Evolutionary conservation across 1,140 invertebrate genomes (phyloP), one percentile per base, ranked within the genome.

Genomic region (Lasioglossum albipes): DNA sequence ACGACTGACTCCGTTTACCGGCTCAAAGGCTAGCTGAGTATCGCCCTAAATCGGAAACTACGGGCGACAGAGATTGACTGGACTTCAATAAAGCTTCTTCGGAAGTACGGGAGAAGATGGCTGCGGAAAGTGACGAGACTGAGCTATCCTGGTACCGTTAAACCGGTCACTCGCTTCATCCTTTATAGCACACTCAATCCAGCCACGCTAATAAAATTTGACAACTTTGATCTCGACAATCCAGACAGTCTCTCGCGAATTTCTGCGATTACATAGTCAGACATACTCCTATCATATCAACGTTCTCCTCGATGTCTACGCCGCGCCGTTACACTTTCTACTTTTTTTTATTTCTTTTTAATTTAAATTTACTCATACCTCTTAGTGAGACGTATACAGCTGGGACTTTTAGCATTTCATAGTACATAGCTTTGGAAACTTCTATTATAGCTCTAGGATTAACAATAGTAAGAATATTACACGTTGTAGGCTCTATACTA

Each of bases 31-130:
- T 81, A 72, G 76, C 84, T 79, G 79, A 74, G 77, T 68, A 67
- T 59, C 83, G 73, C 78, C 76, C 79, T 79, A 80, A 80, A 83
- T 79, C 80, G 82, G 82, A 84, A 89, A 84, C 79, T 82, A 84
- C 74, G 76, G 69, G 31, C 71, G 84, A 86, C 86, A 86, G 87
- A 89, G 88, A 89, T 90, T 89, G 88, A 90, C 88, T 85, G 87
- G 79, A 84, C 87, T 90, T 89, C 88, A 89, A 90, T 90, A 88
- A 88, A 90, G 83, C 84, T 81, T 85, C 74, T 83, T 75, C 68
- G 70, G 42, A 87, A 81, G 81, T 88, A 67, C 71, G 27, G 62
- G 73, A 71, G 76, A 87, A 77, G 79, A 83, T 84, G 79, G 78
- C 79, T 68, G 67, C 81, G 52, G 78, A 81, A 75, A 84, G 78